Conservation (phyloP, 2,797 vertebrate species). For the Pseudochirops corinnae region DNA sequence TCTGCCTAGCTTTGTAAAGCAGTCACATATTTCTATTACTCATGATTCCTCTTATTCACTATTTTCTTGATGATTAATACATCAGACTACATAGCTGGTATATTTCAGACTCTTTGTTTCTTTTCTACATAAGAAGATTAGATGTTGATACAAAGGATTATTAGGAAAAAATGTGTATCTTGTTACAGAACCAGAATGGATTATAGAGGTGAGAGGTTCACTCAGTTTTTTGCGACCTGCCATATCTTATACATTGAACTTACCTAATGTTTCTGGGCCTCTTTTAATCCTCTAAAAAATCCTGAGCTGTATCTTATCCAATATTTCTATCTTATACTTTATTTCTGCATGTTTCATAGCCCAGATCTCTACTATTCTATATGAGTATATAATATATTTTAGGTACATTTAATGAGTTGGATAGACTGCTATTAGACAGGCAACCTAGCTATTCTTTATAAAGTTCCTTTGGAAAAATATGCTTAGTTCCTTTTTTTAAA, state of each 20-base stretch:
- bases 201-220: background rate
- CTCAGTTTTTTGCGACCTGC: background rate
- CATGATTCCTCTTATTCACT: background rate
- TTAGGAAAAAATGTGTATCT: background rate
- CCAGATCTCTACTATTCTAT: background rate
- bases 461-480: background rate
- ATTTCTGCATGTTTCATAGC: background rate
- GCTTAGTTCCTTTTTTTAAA: background rate
- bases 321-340: background rate
- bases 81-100: background rate
- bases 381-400: background rate
- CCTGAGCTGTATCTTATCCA: background rate
- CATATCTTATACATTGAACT: background rate
- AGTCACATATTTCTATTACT: background rate
- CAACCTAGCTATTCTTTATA: background rate
- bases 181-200: background rate
- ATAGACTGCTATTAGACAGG: background rate
- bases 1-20: background rate
- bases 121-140: background rate
- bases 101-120: background rate
- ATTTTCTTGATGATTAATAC: background rate
- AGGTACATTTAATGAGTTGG: background rate
- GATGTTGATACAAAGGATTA: background rate
- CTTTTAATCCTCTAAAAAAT: background rate
- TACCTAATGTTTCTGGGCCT: background rate